Percentiles rank a stretch among this genome's conserved stretches.
These are phyloP conservation scores for Gallinago jamesoni DNA, from an alignment of 2,113 vertebrate genomes.

Conservation along the genomic window DNA sequence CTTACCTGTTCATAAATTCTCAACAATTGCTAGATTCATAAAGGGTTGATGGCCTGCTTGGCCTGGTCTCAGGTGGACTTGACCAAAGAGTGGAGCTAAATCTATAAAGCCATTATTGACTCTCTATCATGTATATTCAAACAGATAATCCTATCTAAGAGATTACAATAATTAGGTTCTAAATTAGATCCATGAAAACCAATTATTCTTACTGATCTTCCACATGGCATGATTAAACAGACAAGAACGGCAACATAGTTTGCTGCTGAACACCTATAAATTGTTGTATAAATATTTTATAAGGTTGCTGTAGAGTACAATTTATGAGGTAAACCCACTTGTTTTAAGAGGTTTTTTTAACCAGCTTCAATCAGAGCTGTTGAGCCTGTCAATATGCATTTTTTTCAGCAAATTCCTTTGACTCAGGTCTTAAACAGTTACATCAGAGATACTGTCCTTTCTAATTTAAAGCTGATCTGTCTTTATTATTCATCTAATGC, in stretches of 20 bases:
- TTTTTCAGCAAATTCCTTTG: neutral
- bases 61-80: neutral
- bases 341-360: neutral
- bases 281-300: neutral
- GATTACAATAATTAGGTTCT: neutral
- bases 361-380: neutral
- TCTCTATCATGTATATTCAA: neutral
- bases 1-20: neutral
- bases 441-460: neutral
- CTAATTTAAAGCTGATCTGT: neutral
- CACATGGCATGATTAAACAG: neutral
- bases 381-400: neutral
- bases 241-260: neutral
- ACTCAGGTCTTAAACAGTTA: neutral
- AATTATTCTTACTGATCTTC: neutral
- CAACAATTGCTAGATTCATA: neutral
- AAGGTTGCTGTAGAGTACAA: neutral
- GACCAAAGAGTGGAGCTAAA: neutral
- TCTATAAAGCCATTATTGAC: neutral
- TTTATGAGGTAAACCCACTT: neutral
- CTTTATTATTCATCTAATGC: neutral
- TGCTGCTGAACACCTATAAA: neutral
- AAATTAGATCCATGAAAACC: conserved; percentile 4
- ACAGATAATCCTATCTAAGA: neutral
- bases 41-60: neutral